A percentile compares a stretch with the other conserved stretches of the same genome.
These are phyloP conservation scores for Bombus impatiens DNA, from an alignment of 1,140 invertebrate species.

Conservation along the genomic window DNA sequence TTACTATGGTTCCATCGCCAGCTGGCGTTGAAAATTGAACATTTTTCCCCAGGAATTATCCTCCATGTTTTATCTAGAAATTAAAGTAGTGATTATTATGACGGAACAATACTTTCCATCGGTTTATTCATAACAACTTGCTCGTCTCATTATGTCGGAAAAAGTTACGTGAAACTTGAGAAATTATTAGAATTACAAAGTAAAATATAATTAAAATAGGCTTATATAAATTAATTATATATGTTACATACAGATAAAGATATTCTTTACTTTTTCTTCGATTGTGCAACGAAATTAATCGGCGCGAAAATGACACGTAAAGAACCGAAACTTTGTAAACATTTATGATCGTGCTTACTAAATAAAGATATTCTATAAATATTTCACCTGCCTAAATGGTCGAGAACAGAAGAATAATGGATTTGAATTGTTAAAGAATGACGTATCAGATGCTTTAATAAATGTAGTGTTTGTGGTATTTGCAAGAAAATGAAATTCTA, in stretches of 20 bases:
- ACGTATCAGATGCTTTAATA: neutral
- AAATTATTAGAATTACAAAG: neutral
- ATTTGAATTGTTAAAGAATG: neutral
- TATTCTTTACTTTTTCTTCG: neutral
- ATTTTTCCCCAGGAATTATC: neutral
- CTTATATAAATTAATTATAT: neutral
- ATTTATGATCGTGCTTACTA: slow-evolving; percentile 14
- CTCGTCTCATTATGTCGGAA: neutral
- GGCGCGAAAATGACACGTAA: slow-evolving; percentile 6
- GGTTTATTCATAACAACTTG: neutral
- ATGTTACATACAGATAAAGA: neutral
- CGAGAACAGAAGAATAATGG: neutral
- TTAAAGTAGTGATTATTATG: neutral
- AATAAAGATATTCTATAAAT: neutral
- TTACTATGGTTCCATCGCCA: neutral
- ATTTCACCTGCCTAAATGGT: neutral
- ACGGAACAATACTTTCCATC: neutral
- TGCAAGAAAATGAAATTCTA: neutral
- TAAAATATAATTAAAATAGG: neutral
- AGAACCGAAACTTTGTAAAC: slow-evolving; percentile 4
- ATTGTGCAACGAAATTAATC: neutral
- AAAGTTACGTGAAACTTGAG: neutral
- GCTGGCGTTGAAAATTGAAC: neutral
- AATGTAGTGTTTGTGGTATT: neutral
- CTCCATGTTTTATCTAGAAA: neutral